Evolutionary conservation across 2,888 invertebrate genomes (phyloP), one percentile per base, ranked within the genome.

Genomic region (Diaperis boleti): DNA sequence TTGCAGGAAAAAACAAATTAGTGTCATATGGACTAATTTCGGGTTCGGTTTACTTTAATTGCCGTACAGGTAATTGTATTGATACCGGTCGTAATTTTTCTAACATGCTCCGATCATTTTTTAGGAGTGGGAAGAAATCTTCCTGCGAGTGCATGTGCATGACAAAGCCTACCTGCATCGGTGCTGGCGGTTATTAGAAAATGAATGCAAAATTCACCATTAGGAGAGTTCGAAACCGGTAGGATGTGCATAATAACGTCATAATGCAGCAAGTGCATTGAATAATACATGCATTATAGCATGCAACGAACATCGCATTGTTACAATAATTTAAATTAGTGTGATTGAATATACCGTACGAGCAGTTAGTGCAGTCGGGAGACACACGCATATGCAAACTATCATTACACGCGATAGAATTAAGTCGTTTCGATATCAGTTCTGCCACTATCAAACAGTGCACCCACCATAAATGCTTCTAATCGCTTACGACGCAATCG

Each of bases 281-380:
- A 69, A 71, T 71, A 67, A 71, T 69, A 63, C 63, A 70, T 67
- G 65, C 62, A 64, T 68, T 66, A 63, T 44, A 54, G 63, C 70
- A 72, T 72, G 71, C 71, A 70, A 72, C 49, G 62, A 56, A 66
- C 59, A 69, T 70, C 63, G 67, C 64, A 72, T 68, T 70, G 68
- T 70, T 72, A 67, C 64, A 69, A 66, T 69, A 69, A 72, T 69
- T 69, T 67, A 68, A 69, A 72, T 70, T 70, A 72, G 66, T 69
- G 65, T 64, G 69, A 70, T 72, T 72, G 63, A 61, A 66, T 60
- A 60, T 44, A 62, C 65, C 61, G 65, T 65, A 61, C 37, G 54
- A 42, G 18, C 47, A 54, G 59, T 59, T 62, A 62, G 55, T 49
- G 62, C 41, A 41, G 62, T 52, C 7, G 20, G 41, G 50, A 54